Base-by-base conservation (phyloP, 2,797 vertebrate species). In the Moxostoma hubbsi region DNA sequence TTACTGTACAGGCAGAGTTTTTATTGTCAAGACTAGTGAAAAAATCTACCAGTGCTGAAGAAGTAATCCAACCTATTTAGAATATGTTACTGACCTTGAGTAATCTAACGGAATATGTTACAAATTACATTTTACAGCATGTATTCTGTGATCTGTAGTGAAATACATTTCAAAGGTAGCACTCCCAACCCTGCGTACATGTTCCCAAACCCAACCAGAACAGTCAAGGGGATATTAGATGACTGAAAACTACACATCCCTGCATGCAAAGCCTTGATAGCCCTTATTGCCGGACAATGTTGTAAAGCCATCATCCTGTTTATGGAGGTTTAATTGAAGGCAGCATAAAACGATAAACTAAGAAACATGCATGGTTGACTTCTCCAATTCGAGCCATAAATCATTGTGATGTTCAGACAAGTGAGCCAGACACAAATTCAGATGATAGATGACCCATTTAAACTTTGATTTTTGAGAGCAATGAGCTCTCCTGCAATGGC, bases 361-460 rank as follows among this genome's bases (percentile, higher is more conserved):
- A 99, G 96, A 97, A 98, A 97, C 97, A 98, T 98, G 98, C 97
- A 98, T 98, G 96, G 96, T 96, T 97, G 98, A 98, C 94, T 98
- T 96, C 93, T 95, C 94, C 96, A 97, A 98, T 98, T 97, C 96
- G 96, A 97, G 96, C 95, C 96, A 99, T 99, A 98, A 99, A 99
- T 99, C 98, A 99, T 97, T 95, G 95, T 94, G 94, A 95, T 97
- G 94, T 95, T 96, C 95, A 98, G 98, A 99, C 98, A 98, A 98
- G 95, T 96, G 95, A 93, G 95, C 96, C 96, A 97, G 97, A 98
- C 97, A 98, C 96, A 98, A 97, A 99, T 98, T 98, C 96, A 97
- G 96, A 97, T 99, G 97, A 99, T 99, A 98, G 97, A 99, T 99
- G 98, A 99, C 96, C 97, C 97, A 98, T 98, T 98, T 98, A 98